These are phyloP conservation scores for Kryptolebias ocellatus DNA, from an alignment of 2,797 vertebrate genomes.

Conservation along the genomic window DNA sequence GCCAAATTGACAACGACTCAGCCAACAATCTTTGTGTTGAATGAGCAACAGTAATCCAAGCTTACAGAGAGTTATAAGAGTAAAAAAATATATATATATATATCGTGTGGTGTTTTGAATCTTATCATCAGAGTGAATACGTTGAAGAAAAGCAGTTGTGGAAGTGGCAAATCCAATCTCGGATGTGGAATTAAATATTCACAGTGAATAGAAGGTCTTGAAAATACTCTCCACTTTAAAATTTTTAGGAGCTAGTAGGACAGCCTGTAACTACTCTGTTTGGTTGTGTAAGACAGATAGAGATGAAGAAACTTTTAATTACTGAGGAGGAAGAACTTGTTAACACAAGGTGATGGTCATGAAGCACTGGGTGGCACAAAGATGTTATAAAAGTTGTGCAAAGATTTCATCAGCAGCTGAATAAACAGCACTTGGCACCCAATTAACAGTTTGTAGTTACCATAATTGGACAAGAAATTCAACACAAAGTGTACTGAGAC, in stretches of 20 bases:
- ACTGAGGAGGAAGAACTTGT: constrained; percentile 32
- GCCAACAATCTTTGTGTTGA: constrained; percentile 29
- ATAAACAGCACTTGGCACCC: constrained; percentile 28
- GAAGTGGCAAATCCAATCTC: constrained; percentile 42
- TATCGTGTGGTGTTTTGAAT: constrained; percentile 14
- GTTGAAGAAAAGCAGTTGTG: constrained; percentile 25
- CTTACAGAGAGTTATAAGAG: constrained; percentile 28
- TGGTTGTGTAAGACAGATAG: constrained; percentile 59
- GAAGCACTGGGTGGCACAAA: constrained; percentile 13
- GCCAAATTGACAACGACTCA: constrained; percentile 28
- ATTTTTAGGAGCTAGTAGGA: constrained; percentile 62
- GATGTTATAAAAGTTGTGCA: constrained; percentile 23
- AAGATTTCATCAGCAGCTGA: constrained; percentile 21
- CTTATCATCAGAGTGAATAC: constrained; percentile 31
- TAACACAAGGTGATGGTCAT: constrained; percentile 15
- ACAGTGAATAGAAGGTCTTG: constrained; percentile 43
- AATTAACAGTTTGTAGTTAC: constrained; percentile 32
- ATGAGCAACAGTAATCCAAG: constrained; percentile 45
- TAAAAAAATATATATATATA: constrained; percentile 1
- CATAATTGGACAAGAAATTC: constrained; percentile 6
- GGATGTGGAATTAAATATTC: constrained; percentile 41
- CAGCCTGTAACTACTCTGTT: constrained; percentile 46
- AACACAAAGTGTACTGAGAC: constrained; percentile 16
- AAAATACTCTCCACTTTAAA: constrained; percentile 48
- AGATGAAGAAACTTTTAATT: constrained; percentile 57